These are phyloP conservation scores for Spilarctia lutea DNA, from an alignment of 2,888 invertebrate species.

Conservation along the genomic window DNA sequence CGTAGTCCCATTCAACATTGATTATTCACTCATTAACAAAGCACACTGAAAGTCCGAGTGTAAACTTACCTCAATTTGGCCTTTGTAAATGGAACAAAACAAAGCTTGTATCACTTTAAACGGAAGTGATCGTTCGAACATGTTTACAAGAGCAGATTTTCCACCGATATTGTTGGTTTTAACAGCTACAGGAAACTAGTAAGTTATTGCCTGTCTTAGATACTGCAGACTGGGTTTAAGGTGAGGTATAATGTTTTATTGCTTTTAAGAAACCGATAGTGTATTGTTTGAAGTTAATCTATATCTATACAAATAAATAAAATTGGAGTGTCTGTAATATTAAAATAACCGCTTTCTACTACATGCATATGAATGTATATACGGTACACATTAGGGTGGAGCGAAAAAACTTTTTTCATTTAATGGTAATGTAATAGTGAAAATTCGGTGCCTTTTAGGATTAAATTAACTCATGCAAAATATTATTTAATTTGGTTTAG, in stretches of 20 bases:
- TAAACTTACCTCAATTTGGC: slow-evolving; percentile 21
- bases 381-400: no score
- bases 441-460: no score
- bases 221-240: background rate
- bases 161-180: slow-evolving; percentile 44
- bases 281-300: background rate
- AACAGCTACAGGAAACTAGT: slow-evolving; percentile 23
- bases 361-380: no score
- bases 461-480: no score
- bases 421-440: no score
- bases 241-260: slow-evolving; percentile 15
- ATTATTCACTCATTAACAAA: background rate
- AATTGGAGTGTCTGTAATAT: no score
- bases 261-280: background rate
- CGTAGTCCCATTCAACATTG: background rate
- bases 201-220: slow-evolving; percentile 21
- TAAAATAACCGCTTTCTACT: no score
- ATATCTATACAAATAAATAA: no score
- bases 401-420: no score
- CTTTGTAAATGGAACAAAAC: slow-evolving; percentile 33
- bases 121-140: slow-evolving; percentile 38
- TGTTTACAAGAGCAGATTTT: slow-evolving; percentile 50
- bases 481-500: no score
- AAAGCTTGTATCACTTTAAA: slow-evolving; percentile 34
- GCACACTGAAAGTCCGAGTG: background rate